These are phyloP conservation scores for Micromussa lordhowensis DNA, from an alignment of 92 coral and sea anemone genomes.

Conservation along the genomic window DNA sequence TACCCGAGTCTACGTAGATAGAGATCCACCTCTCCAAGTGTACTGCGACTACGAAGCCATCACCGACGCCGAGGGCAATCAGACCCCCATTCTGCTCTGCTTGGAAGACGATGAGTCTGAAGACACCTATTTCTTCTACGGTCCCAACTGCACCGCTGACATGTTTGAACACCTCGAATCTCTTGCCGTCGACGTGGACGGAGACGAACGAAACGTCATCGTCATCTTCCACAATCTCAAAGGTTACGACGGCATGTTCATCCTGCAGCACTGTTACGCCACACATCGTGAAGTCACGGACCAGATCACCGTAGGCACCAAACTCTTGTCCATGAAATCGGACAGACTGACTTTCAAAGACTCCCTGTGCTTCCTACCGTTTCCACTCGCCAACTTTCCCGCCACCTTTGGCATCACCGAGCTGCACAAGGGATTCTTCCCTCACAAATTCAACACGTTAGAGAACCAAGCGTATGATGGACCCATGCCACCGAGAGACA, in stretches of 20 bases:
- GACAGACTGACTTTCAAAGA: background rate
- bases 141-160: background rate
- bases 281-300: background rate
- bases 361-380: background rate
- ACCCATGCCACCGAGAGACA: background rate
- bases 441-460: background rate
- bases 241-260: background rate
- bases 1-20: background rate
- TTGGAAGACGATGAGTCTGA: background rate
- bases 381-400: background rate
- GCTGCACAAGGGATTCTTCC: background rate
- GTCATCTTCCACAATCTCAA: background rate
- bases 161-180: background rate
- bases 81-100: background rate
- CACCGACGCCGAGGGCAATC: background rate
- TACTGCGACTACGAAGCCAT: background rate
- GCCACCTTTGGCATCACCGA: background rate
- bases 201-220: background rate
- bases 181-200: background rate
- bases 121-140: background rate
- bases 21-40: background rate
- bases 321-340: background rate
- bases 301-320: background rate
- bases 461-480: background rate
- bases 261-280: background rate